A percentile compares a stretch with the other conserved stretches of the same genome.
Conservation (phyloP, 1,140 invertebrate species). For the Chionoecetes opilio region DNA sequence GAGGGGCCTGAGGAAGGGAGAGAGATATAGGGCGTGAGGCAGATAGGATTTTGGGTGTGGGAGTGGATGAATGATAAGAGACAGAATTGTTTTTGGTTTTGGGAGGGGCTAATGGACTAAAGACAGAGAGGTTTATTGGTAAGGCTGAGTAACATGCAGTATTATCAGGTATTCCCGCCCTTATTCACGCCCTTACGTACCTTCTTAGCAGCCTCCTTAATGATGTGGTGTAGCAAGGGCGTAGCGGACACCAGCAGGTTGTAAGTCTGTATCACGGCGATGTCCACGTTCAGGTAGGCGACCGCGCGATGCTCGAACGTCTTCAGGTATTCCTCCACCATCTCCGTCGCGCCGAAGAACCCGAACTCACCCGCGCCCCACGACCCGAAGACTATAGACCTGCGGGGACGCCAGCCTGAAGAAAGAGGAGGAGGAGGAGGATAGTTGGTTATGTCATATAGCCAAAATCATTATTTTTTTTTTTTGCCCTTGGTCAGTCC, state of each 20-base stretch:
- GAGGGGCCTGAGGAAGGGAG: conserved; percentile 68
- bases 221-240: conserved; percentile 82
- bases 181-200: conserved; percentile 54
- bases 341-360: conserved; percentile 81
- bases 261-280: conserved; percentile 81
- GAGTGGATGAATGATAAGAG: too few relatives aligned
- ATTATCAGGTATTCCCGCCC: too few relatives aligned
- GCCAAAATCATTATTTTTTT: too few relatives aligned
- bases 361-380: conserved; percentile 82
- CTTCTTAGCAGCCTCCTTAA: conserved; percentile 83
- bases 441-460: not conserved
- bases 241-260: conserved; percentile 82
- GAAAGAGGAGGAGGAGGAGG: not conserved
- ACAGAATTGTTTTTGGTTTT: too few relatives aligned
- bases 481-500: too few relatives aligned
- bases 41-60: too few relatives aligned
- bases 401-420: conserved; percentile 83
- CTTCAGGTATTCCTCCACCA: conserved; percentile 80
- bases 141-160: too few relatives aligned
- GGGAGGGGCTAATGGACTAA: too few relatives aligned
- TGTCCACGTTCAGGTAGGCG: conserved; percentile 83
- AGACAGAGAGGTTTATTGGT: too few relatives aligned
- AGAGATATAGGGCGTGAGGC: too few relatives aligned
- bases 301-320: conserved; percentile 82
- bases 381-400: conserved; percentile 84